phyloP scores from a whole-genome alignment of 2,888 invertebrate genomes.

The Eupithecia inturbata region DNA sequence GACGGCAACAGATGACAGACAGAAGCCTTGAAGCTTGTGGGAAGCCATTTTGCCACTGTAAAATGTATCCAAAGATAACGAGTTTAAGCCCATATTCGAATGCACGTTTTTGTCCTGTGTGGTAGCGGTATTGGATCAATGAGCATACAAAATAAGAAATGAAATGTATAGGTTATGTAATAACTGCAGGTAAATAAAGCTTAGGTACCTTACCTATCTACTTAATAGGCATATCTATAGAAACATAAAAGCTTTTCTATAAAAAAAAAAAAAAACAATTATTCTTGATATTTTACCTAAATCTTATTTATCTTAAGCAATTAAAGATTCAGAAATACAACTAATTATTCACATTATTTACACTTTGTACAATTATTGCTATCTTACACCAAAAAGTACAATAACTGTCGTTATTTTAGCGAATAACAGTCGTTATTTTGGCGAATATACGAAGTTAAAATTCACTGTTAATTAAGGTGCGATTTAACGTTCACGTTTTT shows the following conservation, averaged over 20 bases:
- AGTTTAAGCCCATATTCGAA: too few relatives aligned
- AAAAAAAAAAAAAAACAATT: too few relatives aligned
- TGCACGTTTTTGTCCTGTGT: too few relatives aligned
- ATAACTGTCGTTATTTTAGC: neutral
- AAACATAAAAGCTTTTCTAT: too few relatives aligned
- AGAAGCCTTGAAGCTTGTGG: too few relatives aligned
- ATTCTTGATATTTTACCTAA: neutral
- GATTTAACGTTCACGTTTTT: neutral
- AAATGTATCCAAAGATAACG: too few relatives aligned
- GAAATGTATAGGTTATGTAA: neutral
- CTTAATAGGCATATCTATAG: too few relatives aligned
- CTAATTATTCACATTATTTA: neutral
- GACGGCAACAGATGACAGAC: too few relatives aligned
- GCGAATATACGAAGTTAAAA: neutral
- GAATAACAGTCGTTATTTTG: neutral
- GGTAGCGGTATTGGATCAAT: too few relatives aligned
- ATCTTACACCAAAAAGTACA: neutral
- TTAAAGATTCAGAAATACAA: neutral
- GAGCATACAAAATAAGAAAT: neutral
- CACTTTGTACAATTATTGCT: constrained; percentile 5
- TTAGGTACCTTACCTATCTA: neutral
- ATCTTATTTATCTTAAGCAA: neutral
- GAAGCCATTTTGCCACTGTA: too few relatives aligned
- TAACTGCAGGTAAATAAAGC: neutral
- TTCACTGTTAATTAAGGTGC: neutral